These are phyloP conservation scores for Tenebrosternarchus preto DNA, from an alignment of 2,113 vertebrate species.

Conservation along the genomic window DNA sequence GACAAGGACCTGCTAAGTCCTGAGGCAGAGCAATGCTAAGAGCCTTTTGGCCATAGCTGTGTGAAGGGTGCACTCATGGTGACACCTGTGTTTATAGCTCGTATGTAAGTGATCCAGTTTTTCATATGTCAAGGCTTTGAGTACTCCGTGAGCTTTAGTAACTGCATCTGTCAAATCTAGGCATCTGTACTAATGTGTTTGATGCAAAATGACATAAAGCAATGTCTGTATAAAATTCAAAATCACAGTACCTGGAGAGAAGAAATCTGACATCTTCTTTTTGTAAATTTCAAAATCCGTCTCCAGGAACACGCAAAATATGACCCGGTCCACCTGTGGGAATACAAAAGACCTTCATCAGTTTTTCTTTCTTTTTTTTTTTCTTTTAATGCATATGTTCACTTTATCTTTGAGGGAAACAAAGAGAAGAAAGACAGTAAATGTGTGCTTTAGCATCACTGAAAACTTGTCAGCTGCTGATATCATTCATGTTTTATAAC, in stretches of 20 bases:
- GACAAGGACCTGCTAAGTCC: neutral
- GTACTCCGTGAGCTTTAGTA: too few species aligned
- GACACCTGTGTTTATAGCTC: neutral
- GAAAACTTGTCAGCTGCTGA: too few species aligned
- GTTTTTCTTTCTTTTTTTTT: neutral
- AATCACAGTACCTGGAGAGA: slow-evolving; percentile 79
- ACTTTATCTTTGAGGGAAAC: slow-evolving; percentile 23
- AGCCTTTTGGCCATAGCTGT: neutral
- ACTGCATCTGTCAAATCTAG: slow-evolving; percentile 6
- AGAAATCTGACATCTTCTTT: slow-evolving; percentile 90
- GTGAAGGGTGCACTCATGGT: neutral
- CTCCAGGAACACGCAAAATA: slow-evolving; percentile 98
- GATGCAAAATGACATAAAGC: slow-evolving; percentile 13
- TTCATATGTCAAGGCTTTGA: neutral
- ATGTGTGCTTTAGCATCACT: too few species aligned
- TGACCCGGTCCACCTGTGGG: slow-evolving; percentile 89
- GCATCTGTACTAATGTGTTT: slow-evolving; percentile 9
- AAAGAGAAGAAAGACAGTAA: slow-evolving; percentile 35
- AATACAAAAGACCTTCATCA: slow-evolving; percentile 59
- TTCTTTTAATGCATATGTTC: slow-evolving; percentile 45
- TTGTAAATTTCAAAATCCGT: slow-evolving; percentile 95
- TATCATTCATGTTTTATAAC: too few species aligned
- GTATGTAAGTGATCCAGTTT: neutral
- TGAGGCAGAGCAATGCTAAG: neutral
- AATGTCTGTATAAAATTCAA: slow-evolving; percentile 2